Evolutionary conservation across 2,888 invertebrate genomes (phyloP), one percentile per base, ranked within the genome.

Genomic region (Tetanocera ferruginea): DNA sequence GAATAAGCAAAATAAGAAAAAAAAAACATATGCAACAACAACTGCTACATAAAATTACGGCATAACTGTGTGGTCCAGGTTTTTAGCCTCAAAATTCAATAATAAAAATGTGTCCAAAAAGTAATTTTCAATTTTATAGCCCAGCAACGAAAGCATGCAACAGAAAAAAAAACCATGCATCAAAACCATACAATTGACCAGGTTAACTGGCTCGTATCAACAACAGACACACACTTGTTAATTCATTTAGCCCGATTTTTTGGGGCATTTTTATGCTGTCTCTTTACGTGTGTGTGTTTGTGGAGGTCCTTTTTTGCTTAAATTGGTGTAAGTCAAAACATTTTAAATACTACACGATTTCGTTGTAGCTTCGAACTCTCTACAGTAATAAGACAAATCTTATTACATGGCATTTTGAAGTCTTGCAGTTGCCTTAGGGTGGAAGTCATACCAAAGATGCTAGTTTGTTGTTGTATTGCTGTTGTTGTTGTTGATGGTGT

Each of bases 351-450:
- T 62, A 76, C 76, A 76, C 76, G 76, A 43, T 60, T 76, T 76
- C 25, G 14, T 52, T 19, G 66, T 62, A 6, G 49, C n/a, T 34
- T 9, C 37, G 71, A 60, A 11, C 43, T 71, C 51, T 52, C 52
- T 11, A 9, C 70, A 67, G 62, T 76, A 76, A 76, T 71, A 76
- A 76, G 76, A 76, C 76, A 76, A 76, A 76, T 76, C 76, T 76
- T 76, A 76, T 76, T 72, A 76, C 76, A 76, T 76, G 76, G 25
- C 55, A 51, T 71, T 76, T 69, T 62, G 76, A 71, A 25, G 76
- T 71, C 43, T 23, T 51, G 43, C 23, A 51, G 23, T 49, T 23
- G 64, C 76, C 28, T 14, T n/a, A 62, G 52, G 71, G 62, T 23
- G 34, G 72, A 11, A 37, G 28, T 2, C 28, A 64, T 64, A 31